Evolutionary conservation across 2,797 vertebrate species (phyloP), one percentile per base, ranked within the genome.

Genomic region (Bufotes viridis): DNA sequence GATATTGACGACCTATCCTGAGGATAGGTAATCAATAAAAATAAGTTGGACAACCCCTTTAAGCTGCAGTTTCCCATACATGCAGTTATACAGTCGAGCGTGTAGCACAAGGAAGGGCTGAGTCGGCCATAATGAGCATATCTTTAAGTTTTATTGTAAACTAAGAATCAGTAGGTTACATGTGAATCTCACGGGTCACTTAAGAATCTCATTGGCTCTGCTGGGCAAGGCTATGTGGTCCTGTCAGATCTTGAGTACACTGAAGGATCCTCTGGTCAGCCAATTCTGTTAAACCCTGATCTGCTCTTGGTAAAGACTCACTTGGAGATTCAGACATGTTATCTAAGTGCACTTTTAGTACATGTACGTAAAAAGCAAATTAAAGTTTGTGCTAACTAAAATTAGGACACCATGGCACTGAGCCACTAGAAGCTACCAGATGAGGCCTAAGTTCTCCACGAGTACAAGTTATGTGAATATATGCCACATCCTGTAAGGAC

Each of bases 371-470:
- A 12, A 51, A 75, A 51, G 72, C 72, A 51, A 49, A 75, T 75
- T 22, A 51, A 75, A 51, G 42, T 75, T 51, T 75, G 49, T 74
- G 34, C 72, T 74, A 74, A 51, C 18, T 22, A 51, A 53, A 75
- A 75, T 22, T 75, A 75, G 72, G 42, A 22, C 72, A 75, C 42
- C 69, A 70, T 70, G 69, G 69, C 69, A 70, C 26, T 70, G 69
- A 70, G 69, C 29, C 69, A 70, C 69, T 34, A 70, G 69, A 70
- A 34, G 26, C 87, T 90, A 29, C 90, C 42, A 3, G 55, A 49
- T 2, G 72, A 53, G 49, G 42, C 72, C 20, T 53, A 11, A 20
- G 18, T 42, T 74, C 29, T 74, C 7, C 7, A 74, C 18, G 14
- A 70, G 26, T 70, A 70, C 69, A 70, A 70, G 69, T 70, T 70